Percentiles rank a stretch among this genome's conserved stretches.
Conservation (phyloP, 2,113 vertebrate genomes). For the Antidorcas marsupialis region DNA sequence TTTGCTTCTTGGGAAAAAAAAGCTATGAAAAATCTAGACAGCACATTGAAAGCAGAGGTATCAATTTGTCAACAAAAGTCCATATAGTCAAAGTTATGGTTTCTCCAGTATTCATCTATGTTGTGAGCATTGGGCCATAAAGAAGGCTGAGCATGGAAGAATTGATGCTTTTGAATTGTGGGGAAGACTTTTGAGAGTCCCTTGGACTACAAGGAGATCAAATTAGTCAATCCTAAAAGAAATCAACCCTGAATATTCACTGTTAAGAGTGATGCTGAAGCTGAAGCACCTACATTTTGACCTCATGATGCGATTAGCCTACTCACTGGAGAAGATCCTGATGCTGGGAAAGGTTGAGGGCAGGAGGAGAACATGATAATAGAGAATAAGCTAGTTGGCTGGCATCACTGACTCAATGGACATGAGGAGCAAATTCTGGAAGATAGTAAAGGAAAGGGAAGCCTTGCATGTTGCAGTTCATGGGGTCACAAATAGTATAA, state of each 20-base stretch:
- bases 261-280: not conserved
- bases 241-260: not conserved
- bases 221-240: not conserved
- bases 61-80: not conserved
- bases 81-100: not conserved
- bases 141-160: not conserved
- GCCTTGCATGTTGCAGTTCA: fast-evolving
- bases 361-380: not conserved
- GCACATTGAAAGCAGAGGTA: not conserved
- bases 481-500: not conserved
- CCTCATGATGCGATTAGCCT: fast-evolving
- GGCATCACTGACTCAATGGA: not conserved
- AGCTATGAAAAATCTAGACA: not conserved
- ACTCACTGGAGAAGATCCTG: not conserved
- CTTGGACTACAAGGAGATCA: not conserved
- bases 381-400: not conserved
- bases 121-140: not conserved
- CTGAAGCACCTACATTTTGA: not conserved
- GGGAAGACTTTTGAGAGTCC: not conserved
- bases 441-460: not conserved
- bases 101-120: not conserved
- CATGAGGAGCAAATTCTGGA: not conserved
- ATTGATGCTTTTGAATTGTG: not conserved
- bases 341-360: not conserved
- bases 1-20: not conserved